Conservation (phyloP, 2,113 vertebrate species). For the Eublepharis macularius region DNA sequence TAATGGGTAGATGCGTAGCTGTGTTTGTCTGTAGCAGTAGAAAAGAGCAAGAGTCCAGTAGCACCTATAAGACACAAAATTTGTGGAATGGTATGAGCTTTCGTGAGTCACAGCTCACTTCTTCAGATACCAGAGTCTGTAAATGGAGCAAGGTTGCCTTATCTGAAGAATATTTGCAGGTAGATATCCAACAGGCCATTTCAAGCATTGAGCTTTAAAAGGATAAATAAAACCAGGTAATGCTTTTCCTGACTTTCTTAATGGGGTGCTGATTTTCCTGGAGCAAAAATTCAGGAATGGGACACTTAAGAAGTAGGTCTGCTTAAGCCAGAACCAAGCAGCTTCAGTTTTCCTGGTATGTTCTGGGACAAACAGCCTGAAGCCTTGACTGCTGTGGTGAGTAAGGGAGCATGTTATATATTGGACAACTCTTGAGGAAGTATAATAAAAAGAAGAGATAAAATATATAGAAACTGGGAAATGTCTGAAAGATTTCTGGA, state of each 20-base stretch:
- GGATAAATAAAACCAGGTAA: neutral
- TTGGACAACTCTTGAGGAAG: neutral
- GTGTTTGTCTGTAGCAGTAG: too few species aligned
- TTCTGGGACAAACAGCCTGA: neutral
- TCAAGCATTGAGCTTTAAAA: neutral
- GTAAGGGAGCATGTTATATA: neutral
- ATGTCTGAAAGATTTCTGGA: neutral
- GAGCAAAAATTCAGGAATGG: neutral
- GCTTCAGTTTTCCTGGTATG: too few species aligned
- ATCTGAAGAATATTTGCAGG: neutral
- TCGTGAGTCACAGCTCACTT: too few species aligned
- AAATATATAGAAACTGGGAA: neutral
- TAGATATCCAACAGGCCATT: neutral
- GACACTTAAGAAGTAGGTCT: neutral
- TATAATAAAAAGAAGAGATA: neutral
- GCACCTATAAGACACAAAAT: too few species aligned
- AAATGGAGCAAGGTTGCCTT: neutral
- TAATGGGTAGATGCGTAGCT: too few species aligned
- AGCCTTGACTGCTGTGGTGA: neutral
- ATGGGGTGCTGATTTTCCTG: neutral
- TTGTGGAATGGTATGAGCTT: too few species aligned
- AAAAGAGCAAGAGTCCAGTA: too few species aligned
- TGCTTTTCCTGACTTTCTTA: too few species aligned
- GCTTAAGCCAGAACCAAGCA: neutral
- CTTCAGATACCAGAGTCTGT: too few species aligned